Evolutionary conservation across 2,888 invertebrate genomes (phyloP), one percentile per base, ranked within the genome.

Genomic region (Ditula angustiorana): DNA sequence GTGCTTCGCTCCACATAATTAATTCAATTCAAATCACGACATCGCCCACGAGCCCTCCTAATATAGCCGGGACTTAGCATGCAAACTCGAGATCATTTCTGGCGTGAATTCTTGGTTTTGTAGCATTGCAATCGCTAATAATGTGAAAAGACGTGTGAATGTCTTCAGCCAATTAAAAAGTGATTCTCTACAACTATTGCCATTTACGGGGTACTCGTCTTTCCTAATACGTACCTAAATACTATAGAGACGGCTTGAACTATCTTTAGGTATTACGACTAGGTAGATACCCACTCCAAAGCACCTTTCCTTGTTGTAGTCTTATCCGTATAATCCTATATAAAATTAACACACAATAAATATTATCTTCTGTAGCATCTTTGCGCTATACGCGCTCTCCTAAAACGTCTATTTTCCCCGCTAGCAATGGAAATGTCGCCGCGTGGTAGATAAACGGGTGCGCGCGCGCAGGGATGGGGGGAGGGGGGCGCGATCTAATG

Each of bases 11-110:
- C 77, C 83, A 86, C 83, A 86, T 90, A 88, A 89, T 89, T 90
- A 88, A 90, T 90, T 87, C 86, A 85, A 88, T 88, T 90, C 86
- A 87, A 90, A 90, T 88, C 90, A 90, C 77, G 77, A 77, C 87
- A 86, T 85, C 86, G 86, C 86, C 89, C 85, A 87, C 87, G 82
- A 83, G 79, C 76, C 79, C 79, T 85, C 79, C 82, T 85, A 87
- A 88, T 88, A 74, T 73, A 76, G 78, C 74, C 77, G 78, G 80
- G 80, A 77, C 71, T 86, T 76, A 85, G 79, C 85, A 84, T 73
- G 85, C 83, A 67, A 69, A 21, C 44, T 13, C 24, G 37, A 37
- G 35, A 58, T 64, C 52, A 64, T 58, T 33, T 41, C 37, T 35
- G 24, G 28, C 30, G 33, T 2, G 50, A 33, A 57, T 41, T 24